These are phyloP conservation scores for Eutolmus rufibarbis DNA, from an alignment of 2,888 invertebrate species.

Conservation along the genomic window DNA sequence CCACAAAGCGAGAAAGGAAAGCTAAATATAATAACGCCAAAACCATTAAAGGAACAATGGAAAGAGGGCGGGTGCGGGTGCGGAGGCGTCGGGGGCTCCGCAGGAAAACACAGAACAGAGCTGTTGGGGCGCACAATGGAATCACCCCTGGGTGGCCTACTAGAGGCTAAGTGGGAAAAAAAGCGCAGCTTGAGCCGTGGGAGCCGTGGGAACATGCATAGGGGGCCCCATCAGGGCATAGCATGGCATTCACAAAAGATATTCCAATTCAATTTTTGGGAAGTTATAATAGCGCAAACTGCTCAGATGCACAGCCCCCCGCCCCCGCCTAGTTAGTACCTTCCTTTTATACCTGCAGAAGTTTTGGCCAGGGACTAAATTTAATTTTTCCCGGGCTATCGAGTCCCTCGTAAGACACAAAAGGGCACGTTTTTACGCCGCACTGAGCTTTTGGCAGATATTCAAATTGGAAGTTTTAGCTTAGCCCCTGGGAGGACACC, in stretches of 20 bases:
- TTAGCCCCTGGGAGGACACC: not conserved
- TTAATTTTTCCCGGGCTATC: not conserved
- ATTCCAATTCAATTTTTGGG: not conserved
- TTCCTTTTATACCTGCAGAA: not conserved
- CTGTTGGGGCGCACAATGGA: not conserved
- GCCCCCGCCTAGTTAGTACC: not conserved
- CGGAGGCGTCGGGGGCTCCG: not conserved
- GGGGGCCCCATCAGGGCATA: not conserved
- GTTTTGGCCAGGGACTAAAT: not conserved
- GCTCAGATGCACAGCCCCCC: not conserved
- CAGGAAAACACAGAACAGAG: not conserved
- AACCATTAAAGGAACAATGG: slow-evolving; percentile 5
- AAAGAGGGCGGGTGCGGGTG: not conserved
- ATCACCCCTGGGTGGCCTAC: not conserved
- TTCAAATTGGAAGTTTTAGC: slow-evolving; percentile 4
- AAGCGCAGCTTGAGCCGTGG: not conserved
- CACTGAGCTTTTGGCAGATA: slow-evolving; percentile 16
- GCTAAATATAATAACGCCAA: slow-evolving; percentile 20
- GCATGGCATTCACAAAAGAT: not conserved
- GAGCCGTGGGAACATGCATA: not conserved
- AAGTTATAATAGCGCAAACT: slow-evolving; percentile 16
- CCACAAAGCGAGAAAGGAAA: not conserved
- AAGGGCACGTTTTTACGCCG: slow-evolving; percentile 3
- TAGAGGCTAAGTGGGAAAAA: not conserved
- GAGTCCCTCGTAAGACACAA: not conserved